A percentile compares a stretch with the other conserved stretches of the same genome.
Conservation (phyloP, 2,888 invertebrate species). For the Troides helena region DNA sequence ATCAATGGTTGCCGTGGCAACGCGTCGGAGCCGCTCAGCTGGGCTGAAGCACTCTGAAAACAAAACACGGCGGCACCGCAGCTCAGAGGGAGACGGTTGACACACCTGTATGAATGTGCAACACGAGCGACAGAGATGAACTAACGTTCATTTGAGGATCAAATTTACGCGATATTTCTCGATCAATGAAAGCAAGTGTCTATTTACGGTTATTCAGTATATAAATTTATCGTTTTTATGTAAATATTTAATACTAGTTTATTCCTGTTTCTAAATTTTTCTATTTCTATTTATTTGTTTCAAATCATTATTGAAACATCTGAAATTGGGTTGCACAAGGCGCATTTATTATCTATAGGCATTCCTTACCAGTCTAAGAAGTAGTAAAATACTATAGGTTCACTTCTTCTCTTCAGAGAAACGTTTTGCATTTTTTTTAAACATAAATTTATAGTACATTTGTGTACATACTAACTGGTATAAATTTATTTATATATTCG, state of each 20-base stretch:
- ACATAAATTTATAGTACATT: too few relatives aligned
- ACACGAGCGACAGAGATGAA: neutral
- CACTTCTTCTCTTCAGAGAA: too few relatives aligned
- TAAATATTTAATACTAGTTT: neutral
- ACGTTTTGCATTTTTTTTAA: too few relatives aligned
- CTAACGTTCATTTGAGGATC: neutral
- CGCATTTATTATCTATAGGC: too few relatives aligned
- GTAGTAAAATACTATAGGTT: too few relatives aligned
- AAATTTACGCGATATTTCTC: neutral
- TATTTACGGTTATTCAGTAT: neutral
- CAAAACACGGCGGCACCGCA: constrained; percentile 47
- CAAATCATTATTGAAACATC: too few relatives aligned
- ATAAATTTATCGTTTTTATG: neutral
- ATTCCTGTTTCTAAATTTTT: too few relatives aligned
- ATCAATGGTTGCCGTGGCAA: constrained; percentile 74
- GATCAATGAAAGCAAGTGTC: neutral
- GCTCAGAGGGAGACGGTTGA: constrained; percentile 21
- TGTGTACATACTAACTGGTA: too few relatives aligned
- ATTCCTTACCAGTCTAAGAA: too few relatives aligned
- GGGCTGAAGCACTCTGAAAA: constrained; percentile 58
- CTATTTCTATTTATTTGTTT: too few relatives aligned
- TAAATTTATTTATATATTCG: too few relatives aligned
- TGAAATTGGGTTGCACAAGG: too few relatives aligned
- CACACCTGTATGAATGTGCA: neutral
- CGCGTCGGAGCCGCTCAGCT: constrained; percentile 68